These are phyloP conservation scores for Bombus confusus DNA, from an alignment of 1,140 invertebrate genomes.

Conservation along the genomic window DNA sequence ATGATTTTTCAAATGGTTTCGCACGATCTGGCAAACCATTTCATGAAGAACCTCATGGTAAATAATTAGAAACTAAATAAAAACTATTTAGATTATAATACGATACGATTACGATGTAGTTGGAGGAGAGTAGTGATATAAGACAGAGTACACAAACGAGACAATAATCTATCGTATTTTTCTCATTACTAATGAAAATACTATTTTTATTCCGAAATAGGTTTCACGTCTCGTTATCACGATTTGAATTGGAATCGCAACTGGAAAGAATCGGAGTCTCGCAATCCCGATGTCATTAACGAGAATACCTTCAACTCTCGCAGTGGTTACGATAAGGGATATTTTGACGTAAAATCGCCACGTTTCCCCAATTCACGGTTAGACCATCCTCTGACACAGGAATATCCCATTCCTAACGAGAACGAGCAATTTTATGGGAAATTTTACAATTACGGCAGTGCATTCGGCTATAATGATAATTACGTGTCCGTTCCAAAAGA, in stretches of 20 bases:
- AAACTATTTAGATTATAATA: neutral
- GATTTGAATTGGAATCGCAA: constrained; percentile 4
- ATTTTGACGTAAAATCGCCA: neutral
- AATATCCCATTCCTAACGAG: constrained; percentile 20
- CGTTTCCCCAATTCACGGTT: neutral
- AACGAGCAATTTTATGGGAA: constrained; percentile 61
- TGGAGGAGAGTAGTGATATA: too few relatives aligned
- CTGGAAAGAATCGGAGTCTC: neutral
- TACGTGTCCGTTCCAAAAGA: constrained; percentile 66
- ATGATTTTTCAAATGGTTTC: neutral
- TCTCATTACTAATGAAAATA: neutral
- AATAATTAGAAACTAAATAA: too few relatives aligned
- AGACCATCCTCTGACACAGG: neutral
- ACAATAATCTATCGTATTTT: neutral
- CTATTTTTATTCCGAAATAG: neutral
- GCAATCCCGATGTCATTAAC: neutral
- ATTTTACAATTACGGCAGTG: constrained; percentile 71
- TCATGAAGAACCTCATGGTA: neutral
- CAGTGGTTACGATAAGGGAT: neutral
- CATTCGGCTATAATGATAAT: constrained; percentile 74
- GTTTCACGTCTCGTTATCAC: neutral
- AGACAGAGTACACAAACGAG: too few relatives aligned
- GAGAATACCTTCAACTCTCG: neutral
- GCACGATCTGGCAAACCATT: neutral
- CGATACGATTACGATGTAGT: neutral